A percentile compares a stretch with the other conserved stretches of the same genome.
These are phyloP conservation scores for Dryas iulia DNA, from an alignment of 1,140 invertebrate species.

Conservation along the genomic window DNA sequence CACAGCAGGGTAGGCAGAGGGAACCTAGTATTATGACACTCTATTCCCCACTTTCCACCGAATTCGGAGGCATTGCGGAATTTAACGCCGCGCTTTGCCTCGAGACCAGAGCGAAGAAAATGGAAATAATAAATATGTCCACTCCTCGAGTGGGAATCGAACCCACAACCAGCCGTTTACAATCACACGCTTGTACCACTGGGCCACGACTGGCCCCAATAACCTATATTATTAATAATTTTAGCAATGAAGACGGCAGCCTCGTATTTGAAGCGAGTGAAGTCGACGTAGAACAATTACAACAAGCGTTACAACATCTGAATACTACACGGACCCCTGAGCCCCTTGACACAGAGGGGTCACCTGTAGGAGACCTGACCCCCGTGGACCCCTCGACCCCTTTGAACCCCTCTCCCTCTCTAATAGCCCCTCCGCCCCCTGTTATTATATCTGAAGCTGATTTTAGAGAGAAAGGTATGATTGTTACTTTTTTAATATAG, in stretches of 20 bases:
- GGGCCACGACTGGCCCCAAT: too few relatives aligned
- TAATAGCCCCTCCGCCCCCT: slow-evolving; percentile 37
- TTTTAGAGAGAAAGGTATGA: slow-evolving; percentile 70
- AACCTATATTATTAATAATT: not conserved
- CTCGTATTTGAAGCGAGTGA: slow-evolving; percentile 41
- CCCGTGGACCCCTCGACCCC: not conserved
- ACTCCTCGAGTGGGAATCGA: too few relatives aligned
- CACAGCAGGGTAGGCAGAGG: too few relatives aligned
- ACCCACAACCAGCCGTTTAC: too few relatives aligned
- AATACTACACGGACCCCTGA: not conserved
- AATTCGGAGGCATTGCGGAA: too few relatives aligned
- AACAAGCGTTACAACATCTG: slow-evolving; percentile 24
- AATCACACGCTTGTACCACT: too few relatives aligned
- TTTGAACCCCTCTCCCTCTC: not conserved
- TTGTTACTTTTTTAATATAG: not conserved
- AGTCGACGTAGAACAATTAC: slow-evolving; percentile 39
- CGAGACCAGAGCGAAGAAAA: too few relatives aligned
- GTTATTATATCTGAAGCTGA: slow-evolving; percentile 72
- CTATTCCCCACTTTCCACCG: too few relatives aligned
- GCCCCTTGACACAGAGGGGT: not conserved
- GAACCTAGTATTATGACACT: too few relatives aligned
- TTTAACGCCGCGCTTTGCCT: too few relatives aligned
- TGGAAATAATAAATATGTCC: too few relatives aligned
- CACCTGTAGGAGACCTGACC: not conserved
- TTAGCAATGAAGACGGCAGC: slow-evolving; percentile 45